Conservation (phyloP, 2,113 vertebrate genomes). For the western clawed frog (Xenopus tropicalis) region UCB_Xtro_10.0 CM004445.2:28274001-28274500, state of each 20-base stretch:
- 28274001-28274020: constrained; percentile 53
- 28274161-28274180: constrained; percentile 39
- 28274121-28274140: constrained; percentile 70
- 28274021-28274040: constrained; percentile 61
- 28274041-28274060: constrained; percentile 25
- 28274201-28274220: constrained; percentile 20
- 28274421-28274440: background rate
- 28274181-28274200: constrained; percentile 10
- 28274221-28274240: background rate
- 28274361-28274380: constrained; percentile 17
- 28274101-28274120: constrained; percentile 65
- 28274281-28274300: constrained; percentile 52
- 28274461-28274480: constrained; percentile 61
- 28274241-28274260: constrained; percentile 47
- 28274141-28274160: constrained; percentile 67
- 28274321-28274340: constrained; percentile 40
- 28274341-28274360: constrained; percentile 18
- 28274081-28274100: constrained; percentile 63
- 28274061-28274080: constrained; percentile 37
- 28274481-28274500: constrained; percentile 57
- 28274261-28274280: constrained; percentile 53
- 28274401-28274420: background rate
- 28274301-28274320: constrained; percentile 40
- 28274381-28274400: constrained; percentile 17
- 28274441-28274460: constrained; percentile 67